Percentiles rank a stretch among this genome's conserved stretches.
These are phyloP conservation scores for Pinna nobilis DNA, from an alignment of 1,140 invertebrate genomes.

Conservation along the genomic window DNA sequence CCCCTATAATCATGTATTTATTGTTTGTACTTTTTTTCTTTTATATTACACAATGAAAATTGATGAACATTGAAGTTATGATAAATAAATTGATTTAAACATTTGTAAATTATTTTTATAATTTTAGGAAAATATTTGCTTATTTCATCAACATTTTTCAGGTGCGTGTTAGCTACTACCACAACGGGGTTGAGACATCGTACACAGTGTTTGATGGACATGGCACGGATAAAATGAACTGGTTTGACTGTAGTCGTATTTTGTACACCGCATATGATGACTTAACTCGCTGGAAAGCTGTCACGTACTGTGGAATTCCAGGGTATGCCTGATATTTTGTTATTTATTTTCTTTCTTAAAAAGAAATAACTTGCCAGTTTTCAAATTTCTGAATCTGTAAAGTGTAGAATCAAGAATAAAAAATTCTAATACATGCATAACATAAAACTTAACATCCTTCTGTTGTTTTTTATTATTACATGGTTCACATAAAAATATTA, in stretches of 20 bases:
- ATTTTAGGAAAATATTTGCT: background rate
- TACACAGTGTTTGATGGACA: slow-evolving; percentile 39
- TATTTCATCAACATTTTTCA: background rate
- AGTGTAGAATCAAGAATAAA: background rate
- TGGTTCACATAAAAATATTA: too few relatives aligned
- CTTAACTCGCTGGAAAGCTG: slow-evolving; percentile 8
- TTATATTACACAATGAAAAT: too few relatives aligned
- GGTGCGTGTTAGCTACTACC: slow-evolving; percentile 29
- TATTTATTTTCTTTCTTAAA: background rate
- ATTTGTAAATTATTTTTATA: background rate
- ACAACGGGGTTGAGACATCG: slow-evolving; percentile 18
- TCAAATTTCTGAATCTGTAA: background rate
- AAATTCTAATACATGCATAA: too few relatives aligned
- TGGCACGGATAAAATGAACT: slow-evolving; percentile 33
- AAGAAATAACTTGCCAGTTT: too few relatives aligned
- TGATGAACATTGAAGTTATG: too few relatives aligned
- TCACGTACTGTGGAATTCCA: slow-evolving; percentile 20
- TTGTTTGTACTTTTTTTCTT: too few relatives aligned
- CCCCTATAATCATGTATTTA: too few relatives aligned
- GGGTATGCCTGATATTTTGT: slow-evolving; percentile 18
- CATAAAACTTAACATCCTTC: too few relatives aligned
- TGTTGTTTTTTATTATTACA: too few relatives aligned
- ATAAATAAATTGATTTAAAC: too few relatives aligned
- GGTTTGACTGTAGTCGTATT: slow-evolving; percentile 27
- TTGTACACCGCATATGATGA: slow-evolving; percentile 30